Evolutionary conservation across 2,113 vertebrate species (phyloP).

Genomic region (Agelaius phoeniceus): DNA sequence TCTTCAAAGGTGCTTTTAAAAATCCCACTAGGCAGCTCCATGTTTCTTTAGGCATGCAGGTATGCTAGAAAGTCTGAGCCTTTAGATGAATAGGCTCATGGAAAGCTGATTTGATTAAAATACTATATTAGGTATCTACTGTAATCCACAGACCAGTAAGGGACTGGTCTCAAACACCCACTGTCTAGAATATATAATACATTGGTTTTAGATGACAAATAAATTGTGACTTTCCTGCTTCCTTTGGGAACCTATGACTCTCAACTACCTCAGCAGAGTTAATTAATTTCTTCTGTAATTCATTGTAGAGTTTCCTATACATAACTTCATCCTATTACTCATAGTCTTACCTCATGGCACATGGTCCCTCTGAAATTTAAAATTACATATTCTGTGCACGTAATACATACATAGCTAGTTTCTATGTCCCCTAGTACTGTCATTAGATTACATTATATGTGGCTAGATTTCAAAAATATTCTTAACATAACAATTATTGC

Average conservation of each 20-base stretch:
- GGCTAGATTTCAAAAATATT: not conserved
- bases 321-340: constrained; percentile 50
- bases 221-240: not conserved
- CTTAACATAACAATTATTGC: not conserved
- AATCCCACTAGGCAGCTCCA: not conserved
- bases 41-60: not conserved
- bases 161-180: not conserved
- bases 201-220: not conserved
- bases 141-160: not conserved
- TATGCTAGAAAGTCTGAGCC: not conserved
- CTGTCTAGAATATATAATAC: not conserved
- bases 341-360: constrained; percentile 32
- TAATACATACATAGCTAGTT: not conserved
- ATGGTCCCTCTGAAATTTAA: constrained; percentile 12
- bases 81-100: not conserved
- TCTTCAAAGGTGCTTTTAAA: not conserved
- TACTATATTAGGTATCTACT: not conserved
- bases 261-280: not conserved
- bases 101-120: not conserved
- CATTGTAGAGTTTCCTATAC: constrained; percentile 27
- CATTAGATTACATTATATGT: not conserved
- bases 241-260: constrained; percentile 12
- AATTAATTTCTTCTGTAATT: constrained; percentile 44
- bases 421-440: not conserved
- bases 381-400: not conserved